A percentile compares a stretch with the other conserved stretches of the same genome.
Evolutionary conservation across 2,797 vertebrate genomes (phyloP).

Genomic region (Hoplostethus mediterraneus): DNA sequence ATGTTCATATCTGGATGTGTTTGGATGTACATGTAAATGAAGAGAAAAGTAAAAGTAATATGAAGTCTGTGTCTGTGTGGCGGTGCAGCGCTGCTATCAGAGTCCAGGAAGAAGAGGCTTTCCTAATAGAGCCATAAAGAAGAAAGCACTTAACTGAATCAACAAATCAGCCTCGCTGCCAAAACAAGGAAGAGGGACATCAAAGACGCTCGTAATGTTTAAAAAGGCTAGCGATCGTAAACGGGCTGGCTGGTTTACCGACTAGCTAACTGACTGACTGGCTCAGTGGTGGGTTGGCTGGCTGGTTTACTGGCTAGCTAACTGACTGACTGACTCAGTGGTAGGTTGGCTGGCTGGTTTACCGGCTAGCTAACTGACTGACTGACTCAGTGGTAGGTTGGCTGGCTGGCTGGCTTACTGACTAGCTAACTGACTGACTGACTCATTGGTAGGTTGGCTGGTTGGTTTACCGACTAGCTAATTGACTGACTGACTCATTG

Average conservation of each 20-base stretch:
- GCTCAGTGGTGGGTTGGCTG: constrained; percentile 31
- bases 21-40: not conserved
- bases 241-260: constrained; percentile 15
- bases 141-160: constrained; percentile 69
- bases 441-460: not conserved
- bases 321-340: constrained; percentile 29
- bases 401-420: not conserved
- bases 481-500: too few species aligned
- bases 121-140: constrained; percentile 73
- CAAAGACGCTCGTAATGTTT: constrained; percentile 62
- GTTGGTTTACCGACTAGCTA: too few species aligned
- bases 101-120: constrained; percentile 31
- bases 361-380: not conserved
- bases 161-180: constrained; percentile 66
- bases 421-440: constrained; percentile 18
- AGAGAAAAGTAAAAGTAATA: constrained; percentile 5
- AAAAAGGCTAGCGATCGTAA: constrained; percentile 62
- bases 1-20: constrained; percentile 17
- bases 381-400: not conserved
- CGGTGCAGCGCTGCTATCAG: constrained; percentile 11
- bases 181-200: constrained; percentile 66
- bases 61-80: too few species aligned
- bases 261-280: constrained; percentile 28
- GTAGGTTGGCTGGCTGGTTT: constrained; percentile 12
- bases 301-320: constrained; percentile 26